Percentiles rank a stretch among this genome's conserved stretches.
These are phyloP conservation scores for Leptinotarsa lineolata DNA, from an alignment of 1,140 invertebrate species.

Conservation along the genomic window DNA sequence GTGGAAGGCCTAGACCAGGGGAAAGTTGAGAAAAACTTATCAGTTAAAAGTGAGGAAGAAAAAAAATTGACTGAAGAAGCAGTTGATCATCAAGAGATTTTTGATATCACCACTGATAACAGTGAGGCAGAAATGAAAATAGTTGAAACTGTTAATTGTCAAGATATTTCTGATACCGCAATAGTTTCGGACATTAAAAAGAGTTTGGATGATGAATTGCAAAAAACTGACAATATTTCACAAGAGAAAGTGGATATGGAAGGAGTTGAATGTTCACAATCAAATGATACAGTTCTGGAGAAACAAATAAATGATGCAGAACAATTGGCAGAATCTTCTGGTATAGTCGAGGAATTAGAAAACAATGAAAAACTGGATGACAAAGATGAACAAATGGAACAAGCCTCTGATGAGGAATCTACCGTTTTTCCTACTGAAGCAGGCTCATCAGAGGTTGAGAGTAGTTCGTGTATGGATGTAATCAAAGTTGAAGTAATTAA, in stretches of 20 bases:
- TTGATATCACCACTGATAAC: not conserved
- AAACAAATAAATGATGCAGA: constrained; percentile 5
- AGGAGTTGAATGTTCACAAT: not conserved
- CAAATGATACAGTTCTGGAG: constrained; percentile 6
- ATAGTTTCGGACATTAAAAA: not conserved
- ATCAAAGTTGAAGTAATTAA: not conserved
- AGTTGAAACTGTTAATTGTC: not conserved
- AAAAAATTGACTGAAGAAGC: not conserved
- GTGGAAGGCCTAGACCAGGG: no score
- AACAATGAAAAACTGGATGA: not conserved
- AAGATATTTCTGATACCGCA: not conserved
- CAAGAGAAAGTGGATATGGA: not conserved
- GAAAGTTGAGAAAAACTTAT: no score
- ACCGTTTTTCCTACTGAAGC: no score
- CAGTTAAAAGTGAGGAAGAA: no score
- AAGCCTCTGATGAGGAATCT: not conserved
- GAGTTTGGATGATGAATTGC: not conserved
- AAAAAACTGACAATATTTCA: not conserved
- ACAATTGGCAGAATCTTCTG: constrained; percentile 1
- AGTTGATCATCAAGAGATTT: not conserved
- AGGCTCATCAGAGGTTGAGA: not conserved
- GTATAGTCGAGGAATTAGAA: not conserved
- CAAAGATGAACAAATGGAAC: not conserved
- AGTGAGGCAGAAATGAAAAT: not conserved
- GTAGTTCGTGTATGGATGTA: not conserved